These are phyloP conservation scores for Loris lydekkerianus DNA, from an alignment of 2,797 vertebrate species.

Conservation along the genomic window DNA sequence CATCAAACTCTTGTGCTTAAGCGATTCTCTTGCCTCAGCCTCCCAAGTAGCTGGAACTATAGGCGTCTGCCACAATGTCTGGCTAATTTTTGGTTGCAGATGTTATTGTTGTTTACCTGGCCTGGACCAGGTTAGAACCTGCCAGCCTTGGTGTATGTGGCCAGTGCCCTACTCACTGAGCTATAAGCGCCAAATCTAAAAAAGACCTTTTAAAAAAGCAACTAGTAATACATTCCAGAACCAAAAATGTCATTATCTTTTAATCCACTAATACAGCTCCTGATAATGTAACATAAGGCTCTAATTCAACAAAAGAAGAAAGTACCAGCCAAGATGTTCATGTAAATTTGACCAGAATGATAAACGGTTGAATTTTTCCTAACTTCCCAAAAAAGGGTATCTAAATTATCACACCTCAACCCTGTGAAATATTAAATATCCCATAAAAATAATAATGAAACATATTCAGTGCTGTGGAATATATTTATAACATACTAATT, in stretches of 20 bases:
- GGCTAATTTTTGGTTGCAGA: no score
- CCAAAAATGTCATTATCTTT: neutral
- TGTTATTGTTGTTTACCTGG: no score
- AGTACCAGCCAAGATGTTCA: conserved; percentile 18
- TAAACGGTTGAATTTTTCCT: neutral
- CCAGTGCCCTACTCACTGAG: no score
- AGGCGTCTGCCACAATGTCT: no score
- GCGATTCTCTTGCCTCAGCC: no score
- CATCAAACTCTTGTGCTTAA: no score
- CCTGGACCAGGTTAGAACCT: no score
- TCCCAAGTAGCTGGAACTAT: no score
- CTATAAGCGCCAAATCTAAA: neutral
- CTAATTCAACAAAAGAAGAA: conserved; percentile 31
- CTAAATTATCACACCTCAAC: neutral
- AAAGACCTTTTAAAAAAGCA: conserved; percentile 47
- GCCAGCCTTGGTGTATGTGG: no score
- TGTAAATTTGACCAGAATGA: neutral
- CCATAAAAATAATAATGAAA: conserved; percentile 38
- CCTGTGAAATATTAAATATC: neutral
- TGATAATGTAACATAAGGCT: neutral
- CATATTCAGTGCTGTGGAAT: neutral
- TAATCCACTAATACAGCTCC: neutral
- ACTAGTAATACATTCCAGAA: neutral
- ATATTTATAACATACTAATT: conserved; percentile 24
- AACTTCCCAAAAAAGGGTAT: neutral